phyloP scores from a whole-genome alignment of 1,140 invertebrate genomes.

The Meloidogyne hapla region DNA sequence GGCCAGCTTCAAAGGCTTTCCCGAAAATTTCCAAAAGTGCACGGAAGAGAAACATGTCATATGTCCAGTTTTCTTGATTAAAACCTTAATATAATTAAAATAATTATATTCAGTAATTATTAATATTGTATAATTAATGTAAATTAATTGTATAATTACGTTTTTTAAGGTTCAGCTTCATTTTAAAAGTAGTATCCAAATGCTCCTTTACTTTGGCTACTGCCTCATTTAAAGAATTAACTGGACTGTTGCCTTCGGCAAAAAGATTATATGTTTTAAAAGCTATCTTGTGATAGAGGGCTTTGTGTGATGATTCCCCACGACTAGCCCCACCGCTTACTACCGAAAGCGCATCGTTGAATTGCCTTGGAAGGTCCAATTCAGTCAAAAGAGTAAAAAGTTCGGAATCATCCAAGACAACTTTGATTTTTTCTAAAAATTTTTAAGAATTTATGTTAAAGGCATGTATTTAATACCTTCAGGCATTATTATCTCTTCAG shows the following conservation, averaged over 20 bases:
- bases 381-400: not conserved
- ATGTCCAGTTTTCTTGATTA: not conserved
- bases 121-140: too few species aligned
- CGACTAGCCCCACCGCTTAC: not conserved
- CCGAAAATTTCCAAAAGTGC: not conserved
- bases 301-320: not conserved
- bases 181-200: not conserved
- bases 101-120: not conserved
- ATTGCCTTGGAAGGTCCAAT: constrained; percentile 1
- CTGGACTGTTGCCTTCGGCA: not conserved
- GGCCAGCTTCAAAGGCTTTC: not conserved
- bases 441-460: not conserved
- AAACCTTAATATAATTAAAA: not conserved
- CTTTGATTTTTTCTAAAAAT: not conserved
- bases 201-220: not conserved
- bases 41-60: not conserved
- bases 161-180: not conserved
- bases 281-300: not conserved
- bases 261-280: not conserved
- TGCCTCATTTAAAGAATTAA: not conserved
- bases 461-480: not conserved
- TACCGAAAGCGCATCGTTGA: not conserved
- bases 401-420: not conserved
- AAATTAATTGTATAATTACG: not conserved
- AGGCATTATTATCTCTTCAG: constrained; percentile 5